Conservation (phyloP, 1,140 invertebrate genomes). For the Pantala flavescens region DNA sequence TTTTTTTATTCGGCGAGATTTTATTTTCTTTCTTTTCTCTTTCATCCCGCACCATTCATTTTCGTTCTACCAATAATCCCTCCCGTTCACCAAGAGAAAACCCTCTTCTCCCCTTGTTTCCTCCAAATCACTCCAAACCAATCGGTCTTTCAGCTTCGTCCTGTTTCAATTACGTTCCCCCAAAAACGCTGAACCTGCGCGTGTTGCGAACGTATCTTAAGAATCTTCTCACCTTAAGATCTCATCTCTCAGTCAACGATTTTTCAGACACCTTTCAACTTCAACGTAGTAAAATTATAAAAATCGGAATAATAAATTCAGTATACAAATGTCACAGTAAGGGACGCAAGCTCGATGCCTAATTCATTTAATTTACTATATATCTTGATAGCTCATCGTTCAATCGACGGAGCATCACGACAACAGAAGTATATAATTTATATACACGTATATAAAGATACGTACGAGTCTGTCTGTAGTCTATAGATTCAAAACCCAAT, state of each 20-base stretch:
- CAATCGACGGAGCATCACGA: no score
- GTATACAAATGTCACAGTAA: no score
- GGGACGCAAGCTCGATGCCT: no score
- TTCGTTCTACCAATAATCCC: background rate
- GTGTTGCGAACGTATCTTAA: no score
- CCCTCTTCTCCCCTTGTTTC: background rate
- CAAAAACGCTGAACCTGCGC: background rate
- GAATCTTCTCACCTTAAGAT: no score
- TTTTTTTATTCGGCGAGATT: no score
- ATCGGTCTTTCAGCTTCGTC: background rate
- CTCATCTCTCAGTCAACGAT: background rate
- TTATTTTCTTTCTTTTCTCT: background rate
- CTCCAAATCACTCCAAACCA: slow-evolving; percentile 1
- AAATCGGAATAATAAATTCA: background rate
- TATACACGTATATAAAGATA: no score
- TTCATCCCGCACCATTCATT: background rate
- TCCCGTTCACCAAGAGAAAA: background rate
- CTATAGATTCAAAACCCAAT: no score
- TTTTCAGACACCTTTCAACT: background rate
- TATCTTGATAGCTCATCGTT: no score
- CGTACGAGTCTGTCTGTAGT: no score
- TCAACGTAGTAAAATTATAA: background rate
- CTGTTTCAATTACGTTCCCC: background rate
- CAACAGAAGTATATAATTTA: no score
- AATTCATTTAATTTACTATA: no score